These are phyloP conservation scores for Mactra quadrangularis DNA, from an alignment of 1,140 invertebrate genomes.

Conservation along the genomic window DNA sequence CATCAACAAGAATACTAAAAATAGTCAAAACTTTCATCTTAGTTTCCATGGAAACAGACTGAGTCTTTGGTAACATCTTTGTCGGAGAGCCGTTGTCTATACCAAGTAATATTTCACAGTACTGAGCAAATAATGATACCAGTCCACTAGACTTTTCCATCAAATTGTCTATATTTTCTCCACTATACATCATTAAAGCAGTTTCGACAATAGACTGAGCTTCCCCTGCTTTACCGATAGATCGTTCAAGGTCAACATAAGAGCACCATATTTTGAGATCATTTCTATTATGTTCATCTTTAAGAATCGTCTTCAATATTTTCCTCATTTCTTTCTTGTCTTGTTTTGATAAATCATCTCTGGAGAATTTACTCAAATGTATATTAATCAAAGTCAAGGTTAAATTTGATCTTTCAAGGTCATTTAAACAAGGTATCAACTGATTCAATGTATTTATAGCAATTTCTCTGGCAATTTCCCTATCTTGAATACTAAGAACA, in stretches of 20 bases:
- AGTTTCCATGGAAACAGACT: not conserved
- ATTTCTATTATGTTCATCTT: constrained; percentile 82
- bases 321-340: constrained; percentile 77
- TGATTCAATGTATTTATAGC: constrained; percentile 35
- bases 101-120: constrained; percentile 69
- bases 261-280: constrained; percentile 82
- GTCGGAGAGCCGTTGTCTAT: constrained; percentile 3
- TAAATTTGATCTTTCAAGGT: constrained; percentile 64
- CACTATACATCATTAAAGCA: constrained; percentile 76
- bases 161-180: constrained; percentile 25
- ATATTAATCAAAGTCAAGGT: constrained; percentile 71
- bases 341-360: constrained; percentile 21
- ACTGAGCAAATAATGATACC: constrained; percentile 72
- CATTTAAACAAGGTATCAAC: constrained; percentile 60
- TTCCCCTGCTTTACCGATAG: constrained; percentile 75
- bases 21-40: constrained; percentile 29
- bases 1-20: constrained; percentile 62
- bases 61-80: constrained; percentile 1
- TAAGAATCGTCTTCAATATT: constrained; percentile 81
- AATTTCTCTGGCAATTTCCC: constrained; percentile 20
- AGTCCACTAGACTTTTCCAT: constrained; percentile 58
- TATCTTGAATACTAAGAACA: constrained; percentile 1
- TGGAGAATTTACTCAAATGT: constrained; percentile 56
- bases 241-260: constrained; percentile 81
- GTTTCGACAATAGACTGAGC: constrained; percentile 81